These are phyloP conservation scores for Bombus pascuorum DNA, from an alignment of 1,140 invertebrate genomes.

Conservation along the genomic window DNA sequence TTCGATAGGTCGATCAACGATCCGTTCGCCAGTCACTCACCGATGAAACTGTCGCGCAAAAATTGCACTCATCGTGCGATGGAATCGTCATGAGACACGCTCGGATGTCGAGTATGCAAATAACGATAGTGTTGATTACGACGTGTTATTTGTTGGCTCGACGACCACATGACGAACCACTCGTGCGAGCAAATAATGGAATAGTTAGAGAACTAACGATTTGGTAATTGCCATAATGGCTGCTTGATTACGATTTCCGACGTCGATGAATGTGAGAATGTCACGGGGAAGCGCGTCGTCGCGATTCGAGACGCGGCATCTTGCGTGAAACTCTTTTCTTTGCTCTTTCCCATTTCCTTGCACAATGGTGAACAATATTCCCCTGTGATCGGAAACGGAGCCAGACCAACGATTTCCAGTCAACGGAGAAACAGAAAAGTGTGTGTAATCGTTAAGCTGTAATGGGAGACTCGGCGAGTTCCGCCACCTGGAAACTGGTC, in stretches of 20 bases:
- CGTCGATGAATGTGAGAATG: neutral
- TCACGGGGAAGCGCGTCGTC: too few relatives aligned
- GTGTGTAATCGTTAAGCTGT: conserved; percentile 14
- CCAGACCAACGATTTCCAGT: conserved; percentile 35
- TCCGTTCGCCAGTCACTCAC: too few relatives aligned
- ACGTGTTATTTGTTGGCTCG: neutral
- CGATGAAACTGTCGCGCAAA: neutral
- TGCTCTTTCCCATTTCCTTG: conserved; percentile 40
- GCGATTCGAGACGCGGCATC: too few relatives aligned
- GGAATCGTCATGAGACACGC: neutral
- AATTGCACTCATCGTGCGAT: neutral
- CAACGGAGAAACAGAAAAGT: conserved; percentile 34
- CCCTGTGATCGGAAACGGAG: conserved; percentile 37
- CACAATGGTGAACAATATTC: neutral
- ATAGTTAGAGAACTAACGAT: conserved; percentile 34
- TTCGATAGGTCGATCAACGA: neutral
- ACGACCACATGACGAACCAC: neutral
- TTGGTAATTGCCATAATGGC: conserved; percentile 46
- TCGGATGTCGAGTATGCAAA: neutral
- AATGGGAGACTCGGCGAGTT: neutral
- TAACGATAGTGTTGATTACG: conserved; percentile 23
- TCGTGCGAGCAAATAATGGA: conserved; percentile 27
- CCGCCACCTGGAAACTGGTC: neutral
- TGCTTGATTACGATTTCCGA: conserved; percentile 45
- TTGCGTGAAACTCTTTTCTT: neutral